phyloP scores from a whole-genome alignment of 2,113 vertebrate genomes.

The Heptranchias perlo region DNA sequence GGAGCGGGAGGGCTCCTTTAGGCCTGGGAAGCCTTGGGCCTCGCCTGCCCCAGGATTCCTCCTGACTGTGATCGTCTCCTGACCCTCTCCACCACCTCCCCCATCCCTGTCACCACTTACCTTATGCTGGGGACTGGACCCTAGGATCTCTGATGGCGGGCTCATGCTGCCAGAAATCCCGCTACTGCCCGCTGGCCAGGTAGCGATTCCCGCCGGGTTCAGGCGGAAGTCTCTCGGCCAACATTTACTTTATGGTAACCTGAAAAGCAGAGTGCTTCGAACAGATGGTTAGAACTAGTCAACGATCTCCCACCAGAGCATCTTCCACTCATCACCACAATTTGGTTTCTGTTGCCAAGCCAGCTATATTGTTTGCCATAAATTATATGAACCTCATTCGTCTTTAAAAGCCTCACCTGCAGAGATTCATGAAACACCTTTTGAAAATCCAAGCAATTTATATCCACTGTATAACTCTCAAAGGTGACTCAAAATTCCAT shows the following conservation, averaged over 20 bases:
- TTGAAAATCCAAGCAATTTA: neutral
- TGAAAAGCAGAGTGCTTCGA: neutral
- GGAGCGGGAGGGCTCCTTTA: neutral
- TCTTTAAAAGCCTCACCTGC: neutral
- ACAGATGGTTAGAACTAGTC: neutral
- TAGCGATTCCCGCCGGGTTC: neutral
- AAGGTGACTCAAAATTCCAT: neutral
- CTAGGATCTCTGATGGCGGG: neutral
- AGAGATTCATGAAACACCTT: neutral
- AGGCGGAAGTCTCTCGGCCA: neutral
- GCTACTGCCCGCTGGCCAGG: neutral
- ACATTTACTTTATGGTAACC: neutral
- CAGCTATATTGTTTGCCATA: neutral
- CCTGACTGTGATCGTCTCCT: no score
- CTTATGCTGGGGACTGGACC: neutral
- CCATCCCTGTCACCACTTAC: neutral
- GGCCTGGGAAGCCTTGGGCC: no score
- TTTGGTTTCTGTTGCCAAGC: neutral
- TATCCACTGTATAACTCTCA: no score
- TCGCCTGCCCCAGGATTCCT: no score
- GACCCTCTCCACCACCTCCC: no score
- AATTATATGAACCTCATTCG: neutral
- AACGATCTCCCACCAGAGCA: neutral
- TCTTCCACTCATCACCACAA: neutral
- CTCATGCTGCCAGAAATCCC: neutral